These are phyloP conservation scores for Diorhabda elongata DNA, from an alignment of 1,140 invertebrate species.

Conservation along the genomic window DNA sequence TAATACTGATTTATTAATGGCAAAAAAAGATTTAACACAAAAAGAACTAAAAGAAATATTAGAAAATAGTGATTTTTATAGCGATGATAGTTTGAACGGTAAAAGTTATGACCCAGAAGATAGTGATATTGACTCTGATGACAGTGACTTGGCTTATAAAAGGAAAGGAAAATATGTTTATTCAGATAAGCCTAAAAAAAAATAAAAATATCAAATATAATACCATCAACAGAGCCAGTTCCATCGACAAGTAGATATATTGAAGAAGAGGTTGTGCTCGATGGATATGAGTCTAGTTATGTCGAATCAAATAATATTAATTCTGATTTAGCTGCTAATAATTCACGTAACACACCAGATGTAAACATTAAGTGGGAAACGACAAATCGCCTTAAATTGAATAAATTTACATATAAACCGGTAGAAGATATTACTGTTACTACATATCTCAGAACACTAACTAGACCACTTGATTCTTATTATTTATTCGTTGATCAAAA, in stretches of 20 bases:
- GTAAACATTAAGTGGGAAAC: neutral
- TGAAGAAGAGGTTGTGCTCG: too few relatives aligned
- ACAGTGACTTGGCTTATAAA: neutral
- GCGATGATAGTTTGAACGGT: too few relatives aligned
- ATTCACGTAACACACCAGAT: neutral
- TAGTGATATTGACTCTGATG: too few relatives aligned
- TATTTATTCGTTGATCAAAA: too few relatives aligned
- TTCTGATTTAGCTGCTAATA: neutral
- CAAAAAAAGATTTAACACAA: too few relatives aligned
- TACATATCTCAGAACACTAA: neutral
- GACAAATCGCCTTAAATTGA: neutral
- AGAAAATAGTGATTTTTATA: too few relatives aligned
- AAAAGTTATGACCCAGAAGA: too few relatives aligned
- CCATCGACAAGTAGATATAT: too few relatives aligned
- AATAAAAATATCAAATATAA: neutral
- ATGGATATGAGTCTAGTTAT: neutral
- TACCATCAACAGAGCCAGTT: neutral
- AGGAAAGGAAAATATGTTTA: neutral
- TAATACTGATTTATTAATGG: too few relatives aligned
- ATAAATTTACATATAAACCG: neutral
- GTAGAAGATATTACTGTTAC: neutral
- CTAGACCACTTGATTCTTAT: neutral
- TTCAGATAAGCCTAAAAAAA: neutral
- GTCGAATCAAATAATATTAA: neutral
- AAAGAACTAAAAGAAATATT: too few relatives aligned